Percentiles rank a stretch among this genome's conserved stretches.
Conservation (phyloP, 2,797 vertebrate genomes). For the Pipistrellus pygmaeus region DNA sequence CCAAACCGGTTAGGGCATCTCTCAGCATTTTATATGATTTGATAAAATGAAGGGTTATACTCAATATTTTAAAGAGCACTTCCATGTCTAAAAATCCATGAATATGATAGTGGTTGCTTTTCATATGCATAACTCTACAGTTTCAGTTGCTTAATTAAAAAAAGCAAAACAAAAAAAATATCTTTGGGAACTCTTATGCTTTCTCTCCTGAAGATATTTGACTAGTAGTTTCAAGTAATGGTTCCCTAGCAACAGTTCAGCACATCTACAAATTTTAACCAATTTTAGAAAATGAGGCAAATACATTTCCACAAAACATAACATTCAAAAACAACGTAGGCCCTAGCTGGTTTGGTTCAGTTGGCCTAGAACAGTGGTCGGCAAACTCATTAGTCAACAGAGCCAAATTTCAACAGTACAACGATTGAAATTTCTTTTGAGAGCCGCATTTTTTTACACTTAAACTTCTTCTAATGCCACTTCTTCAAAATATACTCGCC, state of each 20-base stretch:
- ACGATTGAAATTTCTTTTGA: no score
- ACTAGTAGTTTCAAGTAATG: not conserved
- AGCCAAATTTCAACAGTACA: no score
- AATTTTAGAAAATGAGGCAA: conserved; percentile 22
- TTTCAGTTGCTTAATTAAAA: conserved; percentile 39
- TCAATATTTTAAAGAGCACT: not conserved
- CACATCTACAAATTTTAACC: not conserved
- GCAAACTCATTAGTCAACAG: no score
- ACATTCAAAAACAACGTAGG: not conserved
- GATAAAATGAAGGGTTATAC: not conserved
- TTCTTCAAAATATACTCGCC: no score
- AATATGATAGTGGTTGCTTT: not conserved
- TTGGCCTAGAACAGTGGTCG: no score
- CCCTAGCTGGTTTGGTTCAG: no score
- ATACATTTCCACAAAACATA: conserved; percentile 22
- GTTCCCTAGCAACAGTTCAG: conserved; percentile 62
- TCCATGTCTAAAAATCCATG: not conserved
- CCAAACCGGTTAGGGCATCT: no score
- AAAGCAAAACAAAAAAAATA: not conserved
- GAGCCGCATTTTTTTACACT: no score
- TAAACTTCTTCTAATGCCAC: no score
- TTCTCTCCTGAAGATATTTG: conserved; percentile 46
- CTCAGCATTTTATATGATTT: not conserved
- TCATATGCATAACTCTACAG: not conserved
- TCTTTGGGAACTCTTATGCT: not conserved